Evolutionary conservation across 2,113 vertebrate genomes (phyloP).

Genomic region (Urocynchramus pylzowi): DNA sequence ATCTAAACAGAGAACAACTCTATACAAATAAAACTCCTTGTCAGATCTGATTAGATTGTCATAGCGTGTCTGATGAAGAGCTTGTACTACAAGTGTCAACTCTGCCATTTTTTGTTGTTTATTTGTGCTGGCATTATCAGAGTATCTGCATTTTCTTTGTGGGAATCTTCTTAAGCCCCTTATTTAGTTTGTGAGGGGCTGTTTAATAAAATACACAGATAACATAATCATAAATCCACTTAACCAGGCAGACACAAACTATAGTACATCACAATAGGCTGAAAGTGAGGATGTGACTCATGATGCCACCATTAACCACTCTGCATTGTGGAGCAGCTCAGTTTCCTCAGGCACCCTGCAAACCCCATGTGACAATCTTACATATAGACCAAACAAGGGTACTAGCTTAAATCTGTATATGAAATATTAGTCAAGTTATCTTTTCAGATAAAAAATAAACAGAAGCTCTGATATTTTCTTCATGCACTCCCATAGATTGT

Average conservation of each 20-base stretch:
- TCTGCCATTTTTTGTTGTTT: not conserved
- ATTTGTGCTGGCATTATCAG: not conserved
- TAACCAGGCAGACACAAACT: not conserved
- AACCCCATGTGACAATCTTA: not conserved
- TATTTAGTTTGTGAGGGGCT: not conserved
- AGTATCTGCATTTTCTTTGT: not conserved
- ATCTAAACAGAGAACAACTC: not conserved
- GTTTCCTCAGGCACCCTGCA: not conserved
- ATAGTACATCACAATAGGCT: not conserved
- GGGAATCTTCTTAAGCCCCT: not conserved
- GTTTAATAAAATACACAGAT: not conserved
- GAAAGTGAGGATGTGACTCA: not conserved
- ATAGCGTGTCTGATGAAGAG: not conserved
- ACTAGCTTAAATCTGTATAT: not conserved
- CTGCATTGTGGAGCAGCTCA: accelerated
- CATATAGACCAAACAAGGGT: not conserved
- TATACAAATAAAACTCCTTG: not conserved
- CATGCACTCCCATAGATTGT: not conserved
- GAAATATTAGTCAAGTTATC: not conserved
- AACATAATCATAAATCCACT: not conserved
- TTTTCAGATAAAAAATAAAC: not conserved
- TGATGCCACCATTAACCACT: not conserved
- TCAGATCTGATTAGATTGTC: not conserved
- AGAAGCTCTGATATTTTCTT: not conserved
- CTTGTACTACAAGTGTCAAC: not conserved